Evolutionary conservation across 2,113 vertebrate species (phyloP), one percentile per base, ranked within the genome.

Genomic region (Cathartes aura): DNA sequence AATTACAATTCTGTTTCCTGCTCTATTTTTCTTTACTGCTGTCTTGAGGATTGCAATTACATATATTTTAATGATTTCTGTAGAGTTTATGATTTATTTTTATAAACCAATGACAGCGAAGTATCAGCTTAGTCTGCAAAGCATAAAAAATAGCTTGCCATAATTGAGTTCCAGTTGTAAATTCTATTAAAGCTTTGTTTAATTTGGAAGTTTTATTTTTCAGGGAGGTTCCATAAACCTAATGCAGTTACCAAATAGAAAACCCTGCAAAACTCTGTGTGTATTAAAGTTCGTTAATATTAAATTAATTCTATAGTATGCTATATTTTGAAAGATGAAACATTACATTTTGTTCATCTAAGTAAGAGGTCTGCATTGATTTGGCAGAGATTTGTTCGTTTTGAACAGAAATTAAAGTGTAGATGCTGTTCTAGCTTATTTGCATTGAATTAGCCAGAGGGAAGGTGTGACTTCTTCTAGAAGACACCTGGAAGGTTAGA

Each of bases 131-230:
- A 56, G 38, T 11, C 89, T 87, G 75, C 59, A 96, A 70, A 80
- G 59, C 50, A 67, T 47, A n/a, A 84, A 93, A 78, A 29, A 66
- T 43, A 34, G 7, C 38, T 60, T 32, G 32, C 43, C 12, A 4
- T 82, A 75, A 93, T 88, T 47, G 89, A 92, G 82, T 82, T 96
- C n/a, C 82, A 82, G 82, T 60, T 85, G 71, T 82, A 96, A 86
- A 95, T 90, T 85, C 60, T 71, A 29, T 92, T 67, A 90, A 80
- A 67, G 32, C 43, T 76, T 76, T 19, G 10, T 62, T 91, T 78
- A 47, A 78, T 89, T 81, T 50, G 38, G 24, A 64, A 74, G 63
- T 24, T 87, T 50, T 56, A 26, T 91, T 89, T 90, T 92, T 88
- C 86, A 53, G 59, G 40, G 86, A 83, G 32, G 50, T 58, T 96